Evolutionary conservation across 2,113 vertebrate species (phyloP), one percentile per base, ranked within the genome.

Genomic region (Nesogale talazaci): DNA sequence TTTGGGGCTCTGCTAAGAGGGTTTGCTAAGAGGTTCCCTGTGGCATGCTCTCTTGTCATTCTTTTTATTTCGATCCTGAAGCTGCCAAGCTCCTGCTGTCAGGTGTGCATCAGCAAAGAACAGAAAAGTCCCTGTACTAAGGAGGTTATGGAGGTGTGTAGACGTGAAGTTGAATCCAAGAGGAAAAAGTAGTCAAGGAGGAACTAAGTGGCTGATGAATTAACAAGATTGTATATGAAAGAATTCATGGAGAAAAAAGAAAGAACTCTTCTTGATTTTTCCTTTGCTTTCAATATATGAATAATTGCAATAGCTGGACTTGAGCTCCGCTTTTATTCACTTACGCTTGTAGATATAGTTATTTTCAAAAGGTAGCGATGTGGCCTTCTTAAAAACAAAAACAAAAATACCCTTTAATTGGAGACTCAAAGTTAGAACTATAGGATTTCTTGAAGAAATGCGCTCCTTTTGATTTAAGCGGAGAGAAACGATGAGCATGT

Each of bases 41-140:
- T 31, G 29, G 22, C 63, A 3, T 81, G 20, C 69, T 81, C n/a
- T 77, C 22, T 81, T 40, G 16, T n/a, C 23, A 52, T 0, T 65
- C 74, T 56, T 93, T 42, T 94, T 65, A 78, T 76, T 92, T 56
- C 57, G 56, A 61, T 56, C 3, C 63, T 5, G 78, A 93, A 86
- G 23, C 36, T 80, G 76, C 42, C 34, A 70, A 7, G n/a, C 92
- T 80, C 61, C 83, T 80, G 80, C 59, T 40, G 42, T 59, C 74
- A 40, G 77, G 42, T 36, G 61, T 38, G 27, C 42, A 56, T 67
- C 79, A 40, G 56, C 87, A 87, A 87, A 79, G 31, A 90, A 31
- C 80, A 91, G 72, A 56, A 88, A 92, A 83, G 34, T n/a, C 36
- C 80, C 76, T 19, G n/a, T 10, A 15, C 52, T 38, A 8, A 85